phyloP scores from a whole-genome alignment of 37 sponge, comb jelly and placozoan species.

The Crambe crambe region DNA sequence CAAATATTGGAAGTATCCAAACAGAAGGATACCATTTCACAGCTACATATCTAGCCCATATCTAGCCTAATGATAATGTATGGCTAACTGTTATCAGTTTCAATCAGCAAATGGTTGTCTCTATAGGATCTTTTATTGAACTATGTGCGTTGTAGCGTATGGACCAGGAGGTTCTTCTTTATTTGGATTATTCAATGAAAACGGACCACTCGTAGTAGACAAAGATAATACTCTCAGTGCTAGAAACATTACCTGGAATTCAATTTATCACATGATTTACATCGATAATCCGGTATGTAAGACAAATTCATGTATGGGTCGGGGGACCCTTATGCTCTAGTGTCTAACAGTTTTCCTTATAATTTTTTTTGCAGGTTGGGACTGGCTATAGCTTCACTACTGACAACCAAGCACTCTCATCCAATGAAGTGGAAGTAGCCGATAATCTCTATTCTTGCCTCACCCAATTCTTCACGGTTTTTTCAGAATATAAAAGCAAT shows the following conservation, averaged over 20 bases:
- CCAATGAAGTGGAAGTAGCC: constrained; percentile 80
- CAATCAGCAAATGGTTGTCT: too few relatives aligned
- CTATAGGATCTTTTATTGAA: too few relatives aligned
- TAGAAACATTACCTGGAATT: constrained; percentile 75
- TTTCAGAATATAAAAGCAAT: constrained; percentile 63
- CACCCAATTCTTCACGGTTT: constrained; percentile 84
- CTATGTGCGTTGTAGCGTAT: too few relatives aligned
- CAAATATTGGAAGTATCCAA: too few relatives aligned
- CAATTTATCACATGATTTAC: constrained; percentile 74
- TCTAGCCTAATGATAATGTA: too few relatives aligned
- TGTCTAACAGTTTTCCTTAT: too few relatives aligned
- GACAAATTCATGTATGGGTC: too few relatives aligned
- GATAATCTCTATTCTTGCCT: constrained; percentile 75
- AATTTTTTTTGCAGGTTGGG: constrained; percentile 78
- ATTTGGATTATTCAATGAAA: constrained; percentile 87
- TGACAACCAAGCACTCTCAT: constrained; percentile 53
- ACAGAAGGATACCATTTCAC: too few relatives aligned
- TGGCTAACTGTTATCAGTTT: too few relatives aligned
- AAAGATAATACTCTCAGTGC: constrained; percentile 27
- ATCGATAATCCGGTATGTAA: constrained; percentile 92
- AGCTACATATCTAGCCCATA: too few relatives aligned
- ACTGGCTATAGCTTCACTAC: constrained; percentile 92
- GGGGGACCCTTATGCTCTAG: too few relatives aligned
- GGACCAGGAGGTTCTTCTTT: constrained; percentile 93
- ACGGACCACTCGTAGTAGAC: constrained; percentile 79